Evolutionary conservation across 37 sponge, comb jelly and placozoan species (phyloP).

Genomic region (Eunapius fragilis): DNA sequence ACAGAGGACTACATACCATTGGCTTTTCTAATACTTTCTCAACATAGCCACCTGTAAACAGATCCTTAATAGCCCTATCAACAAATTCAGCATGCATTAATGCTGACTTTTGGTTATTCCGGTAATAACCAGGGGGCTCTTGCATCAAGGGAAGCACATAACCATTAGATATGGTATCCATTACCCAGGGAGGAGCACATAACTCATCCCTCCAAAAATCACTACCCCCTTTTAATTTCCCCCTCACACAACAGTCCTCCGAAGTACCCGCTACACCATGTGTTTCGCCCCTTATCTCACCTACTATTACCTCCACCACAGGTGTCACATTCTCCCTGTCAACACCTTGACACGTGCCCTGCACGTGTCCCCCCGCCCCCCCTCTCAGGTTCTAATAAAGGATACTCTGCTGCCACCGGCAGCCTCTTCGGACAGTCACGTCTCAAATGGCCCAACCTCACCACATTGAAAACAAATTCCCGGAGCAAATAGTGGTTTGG

Average conservation of each 20-base stretch:
- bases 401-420: neutral
- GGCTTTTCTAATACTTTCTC: neutral
- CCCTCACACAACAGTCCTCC: slow-evolving; percentile 2
- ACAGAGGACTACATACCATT: slow-evolving; percentile 44
- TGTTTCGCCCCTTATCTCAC: neutral
- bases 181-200: neutral
- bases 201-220: slow-evolving; percentile 29
- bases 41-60: neutral
- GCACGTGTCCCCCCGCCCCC: neutral
- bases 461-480: slow-evolving; percentile 16
- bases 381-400: neutral
- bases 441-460: slow-evolving; percentile 22
- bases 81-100: slow-evolving; percentile 14
- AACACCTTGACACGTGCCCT: neutral
- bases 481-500: neutral
- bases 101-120: slow-evolving; percentile 5
- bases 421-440: slow-evolving; percentile 5
- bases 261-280: neutral
- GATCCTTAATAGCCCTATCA: slow-evolving; percentile 1
- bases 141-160: slow-evolving; percentile 17
- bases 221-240: slow-evolving; percentile 3
- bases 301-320: neutral
- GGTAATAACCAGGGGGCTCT: neutral
- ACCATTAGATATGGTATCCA: slow-evolving; percentile 6
- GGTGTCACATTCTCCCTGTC: neutral